Evolutionary conservation across 1,140 invertebrate genomes (phyloP), one percentile per base, ranked within the genome.

Genomic region (Trinorchestia longiramus): DNA sequence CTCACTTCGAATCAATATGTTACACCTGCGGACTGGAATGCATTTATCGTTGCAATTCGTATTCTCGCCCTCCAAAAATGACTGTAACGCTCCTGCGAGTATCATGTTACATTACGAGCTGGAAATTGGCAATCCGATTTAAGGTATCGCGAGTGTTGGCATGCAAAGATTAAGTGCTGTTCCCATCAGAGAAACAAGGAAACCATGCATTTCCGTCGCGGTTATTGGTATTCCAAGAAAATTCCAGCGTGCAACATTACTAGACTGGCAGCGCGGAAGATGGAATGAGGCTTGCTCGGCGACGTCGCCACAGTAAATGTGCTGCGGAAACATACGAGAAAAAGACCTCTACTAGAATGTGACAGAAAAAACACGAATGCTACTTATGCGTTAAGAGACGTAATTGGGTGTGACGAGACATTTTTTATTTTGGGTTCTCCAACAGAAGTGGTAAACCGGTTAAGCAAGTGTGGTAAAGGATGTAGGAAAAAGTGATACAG

Each of bases 191-290:
- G 62, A 19, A 28, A 77, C 62, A 77, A 77, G 62, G 62, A 77
- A 77, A 77, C 62, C 36, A 77, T 77, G 62, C 62, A 77, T 77
- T 77, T 77, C 62, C 62, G 62, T 77, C 62, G 62, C 11, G 28
- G 62, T 77, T 77, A 77, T 77, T 77, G 62, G 62, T 77, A 77
- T 77, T 77, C 62, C 62, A 36, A 77, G 62, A 77, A 77, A 77
- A 77, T 77, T 77, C 62, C 62, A 77, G 62, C 62, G 36, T 28
- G 36, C 62, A 77, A 36, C 62, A 77, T 77, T 77, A 77, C 62
- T 77, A 28, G 62, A 77, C 62, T 77, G 62, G 62, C 62, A 77
- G 62, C 15, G 28, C 15, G 15, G 62, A 77, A 77, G 62, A 77
- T 77, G 62, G 62, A 77, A 77, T 23, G 62, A 19, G 62, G 62